phyloP scores from a whole-genome alignment of 1,140 invertebrate species.

The Bursaphelenchus mucronatus region DNA sequence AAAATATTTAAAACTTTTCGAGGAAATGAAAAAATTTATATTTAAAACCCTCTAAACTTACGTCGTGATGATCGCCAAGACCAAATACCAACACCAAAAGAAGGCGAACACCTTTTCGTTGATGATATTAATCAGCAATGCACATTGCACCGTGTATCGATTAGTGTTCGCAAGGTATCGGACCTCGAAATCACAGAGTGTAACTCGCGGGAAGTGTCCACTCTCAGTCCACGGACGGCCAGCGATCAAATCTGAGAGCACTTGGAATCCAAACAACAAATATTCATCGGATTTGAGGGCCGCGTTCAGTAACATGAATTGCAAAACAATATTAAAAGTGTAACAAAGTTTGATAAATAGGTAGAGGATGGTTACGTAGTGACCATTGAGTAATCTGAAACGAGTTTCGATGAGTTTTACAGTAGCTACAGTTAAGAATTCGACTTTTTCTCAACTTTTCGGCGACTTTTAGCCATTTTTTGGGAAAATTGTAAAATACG shows the following conservation, averaged over 20 bases:
- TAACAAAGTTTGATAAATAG: constrained; percentile 61
- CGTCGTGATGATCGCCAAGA: constrained; percentile 56
- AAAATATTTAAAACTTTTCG: no score
- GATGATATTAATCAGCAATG: constrained; percentile 60
- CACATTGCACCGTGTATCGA: constrained; percentile 60
- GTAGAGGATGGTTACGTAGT: constrained; percentile 64
- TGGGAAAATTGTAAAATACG: constrained; percentile 13
- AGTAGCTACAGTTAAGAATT: background rate
- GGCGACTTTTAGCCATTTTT: background rate
- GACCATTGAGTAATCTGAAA: constrained; percentile 62
- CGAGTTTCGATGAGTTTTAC: constrained; percentile 14
- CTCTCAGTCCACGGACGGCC: constrained; percentile 62
- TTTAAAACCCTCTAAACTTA: constrained; percentile 26
- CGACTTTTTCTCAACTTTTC: background rate
- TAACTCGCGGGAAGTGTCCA: constrained; percentile 63
- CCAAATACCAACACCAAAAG: constrained; percentile 58
- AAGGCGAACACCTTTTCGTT: constrained; percentile 61
- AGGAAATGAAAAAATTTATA: constrained; percentile 31
- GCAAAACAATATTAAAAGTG: constrained; percentile 83
- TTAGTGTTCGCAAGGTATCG: constrained; percentile 62
- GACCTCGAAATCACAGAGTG: constrained; percentile 65
- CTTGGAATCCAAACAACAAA: constrained; percentile 86
- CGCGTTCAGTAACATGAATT: constrained; percentile 93
- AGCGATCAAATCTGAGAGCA: constrained; percentile 61
- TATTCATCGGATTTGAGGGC: constrained; percentile 83